Evolutionary conservation across 1,140 invertebrate genomes (phyloP).

Genomic region (Leptoteleia sp.): DNA sequence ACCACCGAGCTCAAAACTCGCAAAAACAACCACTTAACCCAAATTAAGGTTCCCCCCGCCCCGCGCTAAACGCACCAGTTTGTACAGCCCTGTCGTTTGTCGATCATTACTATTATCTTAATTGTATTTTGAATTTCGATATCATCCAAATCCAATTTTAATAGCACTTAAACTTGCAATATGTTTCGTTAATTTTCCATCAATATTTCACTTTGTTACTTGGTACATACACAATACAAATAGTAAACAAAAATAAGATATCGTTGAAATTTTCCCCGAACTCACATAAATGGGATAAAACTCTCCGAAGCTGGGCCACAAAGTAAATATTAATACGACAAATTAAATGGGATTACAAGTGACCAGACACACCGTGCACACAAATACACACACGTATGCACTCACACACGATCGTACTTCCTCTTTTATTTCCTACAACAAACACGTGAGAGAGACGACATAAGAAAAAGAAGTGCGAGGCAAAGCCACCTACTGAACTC

Average conservation of each 20-base stretch:
- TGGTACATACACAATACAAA: neutral
- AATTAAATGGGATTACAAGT: conserved; percentile 20
- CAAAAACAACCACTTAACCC: conserved; percentile 16
- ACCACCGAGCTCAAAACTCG: conserved; percentile 3
- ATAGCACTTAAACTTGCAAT: too few relatives aligned
- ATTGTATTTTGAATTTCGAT: neutral
- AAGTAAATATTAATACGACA: conserved; percentile 14
- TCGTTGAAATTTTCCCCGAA: neutral
- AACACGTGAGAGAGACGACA: too few relatives aligned
- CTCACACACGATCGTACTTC: neutral
- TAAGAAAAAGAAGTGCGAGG: too few relatives aligned
- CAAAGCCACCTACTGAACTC: too few relatives aligned
- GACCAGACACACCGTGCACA: neutral
- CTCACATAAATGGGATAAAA: conserved; percentile 6
- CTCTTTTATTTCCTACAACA: conserved; percentile 1
- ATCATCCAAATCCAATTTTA: too few relatives aligned
- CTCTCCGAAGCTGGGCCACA: neutral
- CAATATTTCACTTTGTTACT: too few relatives aligned
- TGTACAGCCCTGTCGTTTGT: neutral
- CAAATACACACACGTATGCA: neutral
- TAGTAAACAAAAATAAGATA: too few relatives aligned
- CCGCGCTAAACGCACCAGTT: neutral
- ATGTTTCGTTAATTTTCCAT: too few relatives aligned
- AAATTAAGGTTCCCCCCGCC: neutral
- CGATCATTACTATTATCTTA: neutral